These are phyloP conservation scores for Tribolium freemani DNA, from an alignment of 2,888 invertebrate genomes.

Conservation along the genomic window DNA sequence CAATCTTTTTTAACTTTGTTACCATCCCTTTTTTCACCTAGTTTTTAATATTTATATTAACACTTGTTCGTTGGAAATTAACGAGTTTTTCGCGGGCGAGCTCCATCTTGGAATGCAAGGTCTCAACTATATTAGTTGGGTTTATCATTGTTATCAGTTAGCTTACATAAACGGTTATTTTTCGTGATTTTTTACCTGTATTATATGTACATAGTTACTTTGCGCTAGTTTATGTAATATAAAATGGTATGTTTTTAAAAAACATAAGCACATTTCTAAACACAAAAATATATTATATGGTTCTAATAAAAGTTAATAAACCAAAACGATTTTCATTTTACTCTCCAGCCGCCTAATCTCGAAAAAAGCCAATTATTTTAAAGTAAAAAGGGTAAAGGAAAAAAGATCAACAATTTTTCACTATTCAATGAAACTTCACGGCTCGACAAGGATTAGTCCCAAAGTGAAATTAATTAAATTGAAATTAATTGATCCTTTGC, in stretches of 20 bases:
- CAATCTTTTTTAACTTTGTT: conserved; percentile 66
- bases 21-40: conserved; percentile 60
- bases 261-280: conserved; percentile 60
- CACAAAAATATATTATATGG: conserved; percentile 58
- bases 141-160: conserved; percentile 56
- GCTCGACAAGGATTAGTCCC: too few relatives aligned
- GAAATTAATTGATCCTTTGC: too few relatives aligned
- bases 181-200: conserved; percentile 64
- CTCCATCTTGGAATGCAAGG: conserved; percentile 30
- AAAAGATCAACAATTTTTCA: too few relatives aligned
- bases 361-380: too few relatives aligned
- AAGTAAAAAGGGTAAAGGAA: too few relatives aligned
- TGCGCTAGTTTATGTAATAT: conserved; percentile 58
- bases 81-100: conserved; percentile 37
- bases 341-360: too few relatives aligned
- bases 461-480: too few relatives aligned
- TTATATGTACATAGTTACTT: conserved; percentile 64
- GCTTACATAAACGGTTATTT: conserved; percentile 55
- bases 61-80: conserved; percentile 45
- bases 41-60: conserved; percentile 49
- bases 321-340: neutral
- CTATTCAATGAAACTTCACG: too few relatives aligned
- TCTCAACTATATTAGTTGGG: conserved; percentile 63
- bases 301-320: conserved; percentile 61
- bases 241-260: conserved; percentile 63